These are phyloP conservation scores for Stichodactyla mertensii DNA, from an alignment of 64 coral and sea anemone species.

Conservation along the genomic window DNA sequence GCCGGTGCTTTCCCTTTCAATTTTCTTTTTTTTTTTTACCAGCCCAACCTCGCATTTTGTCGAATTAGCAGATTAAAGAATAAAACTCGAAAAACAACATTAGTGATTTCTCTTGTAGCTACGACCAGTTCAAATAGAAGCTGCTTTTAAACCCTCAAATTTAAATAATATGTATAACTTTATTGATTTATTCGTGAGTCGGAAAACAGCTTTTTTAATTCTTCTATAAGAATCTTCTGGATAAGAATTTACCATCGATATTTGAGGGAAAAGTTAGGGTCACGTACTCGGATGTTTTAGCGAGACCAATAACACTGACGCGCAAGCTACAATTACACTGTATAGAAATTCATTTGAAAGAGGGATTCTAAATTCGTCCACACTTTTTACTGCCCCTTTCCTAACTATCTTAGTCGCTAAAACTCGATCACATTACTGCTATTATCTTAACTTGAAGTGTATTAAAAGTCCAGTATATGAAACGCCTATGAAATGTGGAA, in stretches of 20 bases:
- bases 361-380: background rate
- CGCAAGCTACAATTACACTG: slow-evolving; percentile 8
- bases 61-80: background rate
- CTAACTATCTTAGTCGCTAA: background rate
- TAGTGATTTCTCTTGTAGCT: background rate
- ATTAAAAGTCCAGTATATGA: background rate
- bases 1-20: background rate
- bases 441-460: background rate
- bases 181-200: background rate
- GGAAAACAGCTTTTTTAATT: background rate
- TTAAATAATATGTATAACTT: background rate
- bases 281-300: background rate
- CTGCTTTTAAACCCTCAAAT: background rate
- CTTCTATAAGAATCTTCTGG: background rate
- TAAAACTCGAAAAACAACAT: background rate
- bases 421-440: background rate
- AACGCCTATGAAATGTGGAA: background rate
- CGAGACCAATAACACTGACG: background rate
- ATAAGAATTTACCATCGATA: background rate
- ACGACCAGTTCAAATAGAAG: background rate
- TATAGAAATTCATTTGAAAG: background rate
- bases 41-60: background rate
- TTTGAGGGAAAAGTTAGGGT: background rate
- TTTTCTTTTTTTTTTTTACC: background rate
- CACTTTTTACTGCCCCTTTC: background rate